phyloP scores from a whole-genome alignment of 2,888 invertebrate species.

The Opisthograptis luteolata region DNA sequence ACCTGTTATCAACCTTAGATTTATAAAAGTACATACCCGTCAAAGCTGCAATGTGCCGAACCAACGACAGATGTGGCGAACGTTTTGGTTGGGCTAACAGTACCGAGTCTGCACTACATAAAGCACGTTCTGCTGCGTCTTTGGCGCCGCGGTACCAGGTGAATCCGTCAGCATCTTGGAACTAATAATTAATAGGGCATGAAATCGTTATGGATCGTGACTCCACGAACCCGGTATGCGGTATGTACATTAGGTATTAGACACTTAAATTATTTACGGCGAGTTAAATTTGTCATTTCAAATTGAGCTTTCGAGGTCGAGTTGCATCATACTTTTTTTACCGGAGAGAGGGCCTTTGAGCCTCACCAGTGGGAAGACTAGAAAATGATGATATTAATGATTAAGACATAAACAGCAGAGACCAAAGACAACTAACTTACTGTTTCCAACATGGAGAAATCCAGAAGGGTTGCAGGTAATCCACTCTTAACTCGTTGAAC shows the following conservation, averaged over 20 bases:
- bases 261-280: too few species aligned
- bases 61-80: not conserved
- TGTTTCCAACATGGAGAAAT: constrained; percentile 13
- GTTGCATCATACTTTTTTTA: not conserved
- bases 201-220: not conserved
- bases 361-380: too few species aligned
- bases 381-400: not conserved
- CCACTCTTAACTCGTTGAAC: constrained; percentile 5
- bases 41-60: constrained; percentile 9
- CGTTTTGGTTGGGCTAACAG: constrained; percentile 1
- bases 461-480: constrained; percentile 15
- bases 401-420: not conserved
- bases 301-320: too few species aligned
- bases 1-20: too few species aligned
- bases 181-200: not conserved
- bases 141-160: constrained; percentile 2
- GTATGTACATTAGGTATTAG: too few species aligned
- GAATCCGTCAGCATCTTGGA: constrained; percentile 4
- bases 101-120: not conserved
- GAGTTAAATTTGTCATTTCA: too few species aligned
- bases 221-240: too few species aligned
- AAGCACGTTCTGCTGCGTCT: constrained; percentile 1
- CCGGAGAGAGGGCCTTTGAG: too few species aligned
- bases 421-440: constrained; percentile 2
- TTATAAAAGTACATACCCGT: constrained; percentile 1